Conservation (phyloP, 2,113 vertebrate species). For the Eptesicus fuscus region DNA sequence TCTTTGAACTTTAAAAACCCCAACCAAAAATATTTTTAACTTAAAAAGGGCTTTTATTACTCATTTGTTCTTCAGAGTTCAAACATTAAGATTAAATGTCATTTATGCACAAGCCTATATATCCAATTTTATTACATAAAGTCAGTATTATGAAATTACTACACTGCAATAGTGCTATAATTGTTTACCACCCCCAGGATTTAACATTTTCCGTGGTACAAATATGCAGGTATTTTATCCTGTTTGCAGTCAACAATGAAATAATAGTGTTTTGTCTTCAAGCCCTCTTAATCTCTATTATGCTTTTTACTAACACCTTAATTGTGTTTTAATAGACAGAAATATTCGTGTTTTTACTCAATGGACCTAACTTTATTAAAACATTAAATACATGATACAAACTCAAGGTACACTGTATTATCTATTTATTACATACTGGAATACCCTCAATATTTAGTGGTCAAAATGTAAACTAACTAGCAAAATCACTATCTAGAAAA, state of each 20-base stretch:
- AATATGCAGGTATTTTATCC: not conserved
- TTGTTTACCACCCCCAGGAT: not conserved
- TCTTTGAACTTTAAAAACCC: not conserved
- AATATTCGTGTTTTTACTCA: not conserved
- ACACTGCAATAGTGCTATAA: not conserved
- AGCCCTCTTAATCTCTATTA: not conserved
- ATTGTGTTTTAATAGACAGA: not conserved
- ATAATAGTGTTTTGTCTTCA: conserved; percentile 25
- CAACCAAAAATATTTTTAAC: not conserved
- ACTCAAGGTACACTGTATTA: not conserved
- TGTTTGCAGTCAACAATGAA: conserved; percentile 2
- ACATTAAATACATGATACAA: not conserved
- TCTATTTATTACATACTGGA: not conserved
- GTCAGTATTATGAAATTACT: not conserved
- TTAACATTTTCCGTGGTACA: conserved; percentile 12
- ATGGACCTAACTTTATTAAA: not conserved
- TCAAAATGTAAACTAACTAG: not conserved
- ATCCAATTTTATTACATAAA: not conserved
- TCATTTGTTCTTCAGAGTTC: not conserved
- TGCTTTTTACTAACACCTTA: not conserved
- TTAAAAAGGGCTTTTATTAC: not conserved
- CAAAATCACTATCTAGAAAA: conserved; percentile 15
- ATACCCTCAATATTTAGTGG: not conserved
- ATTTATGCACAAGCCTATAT: not conserved
- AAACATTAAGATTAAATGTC: conserved; percentile 13